Evolutionary conservation across 2,888 invertebrate species (phyloP).

Genomic region (Diplolepis rosae): DNA sequence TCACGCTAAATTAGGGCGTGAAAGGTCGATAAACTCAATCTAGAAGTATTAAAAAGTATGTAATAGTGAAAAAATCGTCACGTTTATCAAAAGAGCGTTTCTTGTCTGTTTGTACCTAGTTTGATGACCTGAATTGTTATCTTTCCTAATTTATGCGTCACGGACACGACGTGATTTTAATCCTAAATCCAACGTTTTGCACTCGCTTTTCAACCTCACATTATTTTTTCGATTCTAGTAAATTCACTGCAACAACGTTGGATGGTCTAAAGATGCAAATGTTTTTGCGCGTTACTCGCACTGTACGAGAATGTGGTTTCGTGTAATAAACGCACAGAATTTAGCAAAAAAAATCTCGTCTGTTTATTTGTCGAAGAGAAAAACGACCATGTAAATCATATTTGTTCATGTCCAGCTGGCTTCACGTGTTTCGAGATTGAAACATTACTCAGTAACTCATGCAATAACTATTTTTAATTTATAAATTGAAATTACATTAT

Average conservation of each 20-base stretch:
- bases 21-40: not conserved
- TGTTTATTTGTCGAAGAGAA: not conserved
- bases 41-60: not conserved
- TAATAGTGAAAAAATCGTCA: not conserved
- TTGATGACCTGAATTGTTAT: slow-evolving; percentile 8
- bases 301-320: not conserved
- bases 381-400: slow-evolving; percentile 15
- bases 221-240: slow-evolving; percentile 10
- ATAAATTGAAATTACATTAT: slow-evolving; percentile 49
- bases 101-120: slow-evolving; percentile 11
- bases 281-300: not conserved
- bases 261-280: slow-evolving; percentile 16
- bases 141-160: slow-evolving; percentile 25
- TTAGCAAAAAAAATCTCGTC: not conserved
- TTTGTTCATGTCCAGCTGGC: slow-evolving; percentile 6
- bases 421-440: not conserved
- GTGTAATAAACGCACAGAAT: slow-evolving; percentile 14
- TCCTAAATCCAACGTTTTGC: not conserved
- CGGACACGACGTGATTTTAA: slow-evolving; percentile 21
- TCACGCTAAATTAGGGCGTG: not conserved
- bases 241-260: slow-evolving; percentile 10
- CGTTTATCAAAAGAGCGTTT: slow-evolving; percentile 1
- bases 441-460: not conserved
- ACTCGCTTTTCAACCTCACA: not conserved
- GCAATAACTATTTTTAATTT: not conserved